Evolutionary conservation across 2,888 invertebrate species (phyloP).

Genomic region (Machimus atricapillus): DNA sequence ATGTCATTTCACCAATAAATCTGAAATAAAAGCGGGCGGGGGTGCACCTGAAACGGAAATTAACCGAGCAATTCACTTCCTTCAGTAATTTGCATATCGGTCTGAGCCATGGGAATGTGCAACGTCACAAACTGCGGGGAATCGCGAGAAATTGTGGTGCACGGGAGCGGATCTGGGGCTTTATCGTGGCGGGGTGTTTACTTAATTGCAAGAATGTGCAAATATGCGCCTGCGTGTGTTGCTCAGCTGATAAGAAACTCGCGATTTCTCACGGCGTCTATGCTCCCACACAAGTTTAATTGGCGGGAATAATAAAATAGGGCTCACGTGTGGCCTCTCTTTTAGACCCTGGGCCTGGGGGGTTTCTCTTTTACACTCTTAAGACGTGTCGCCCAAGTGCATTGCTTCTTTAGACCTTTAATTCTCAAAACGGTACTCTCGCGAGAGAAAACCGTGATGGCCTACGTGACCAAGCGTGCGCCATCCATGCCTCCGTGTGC

Average conservation of each 20-base stretch:
- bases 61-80: slow-evolving; percentile 33
- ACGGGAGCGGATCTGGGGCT: background rate
- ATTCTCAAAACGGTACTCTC: background rate
- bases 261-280: background rate
- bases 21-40: background rate
- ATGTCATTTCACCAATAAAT: slow-evolving; percentile 25
- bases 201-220: background rate
- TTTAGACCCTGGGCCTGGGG: background rate
- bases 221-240: background rate
- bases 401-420: background rate
- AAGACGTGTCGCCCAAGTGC: background rate
- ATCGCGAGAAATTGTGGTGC: background rate
- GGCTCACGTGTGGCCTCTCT: background rate
- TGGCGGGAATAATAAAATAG: background rate
- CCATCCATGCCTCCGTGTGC: slow-evolving; percentile 11
- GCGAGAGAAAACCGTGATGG: background rate
- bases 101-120: background rate
- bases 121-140: background rate
- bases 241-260: background rate
- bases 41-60: slow-evolving; percentile 25
- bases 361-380: background rate
- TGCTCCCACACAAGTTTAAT: background rate
- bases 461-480: slow-evolving; percentile 41
- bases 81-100: slow-evolving; percentile 18
- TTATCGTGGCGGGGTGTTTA: background rate